Evolutionary conservation across 2,888 invertebrate species (phyloP).

Genomic region (Chrysodeixis includens): DNA sequence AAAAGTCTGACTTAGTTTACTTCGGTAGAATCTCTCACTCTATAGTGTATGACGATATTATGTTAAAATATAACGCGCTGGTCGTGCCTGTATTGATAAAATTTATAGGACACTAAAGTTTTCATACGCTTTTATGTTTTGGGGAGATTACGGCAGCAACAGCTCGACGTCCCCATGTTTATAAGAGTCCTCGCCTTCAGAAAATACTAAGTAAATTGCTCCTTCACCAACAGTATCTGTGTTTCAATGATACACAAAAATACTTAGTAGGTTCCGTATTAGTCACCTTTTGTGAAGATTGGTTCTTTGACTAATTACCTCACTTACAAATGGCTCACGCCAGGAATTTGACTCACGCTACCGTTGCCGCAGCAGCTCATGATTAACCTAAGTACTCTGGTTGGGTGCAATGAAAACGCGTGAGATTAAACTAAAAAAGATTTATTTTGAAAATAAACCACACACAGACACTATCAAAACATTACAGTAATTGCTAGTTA

Average conservation of each 20-base stretch:
- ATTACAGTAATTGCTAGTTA: no score
- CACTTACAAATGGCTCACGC: no score
- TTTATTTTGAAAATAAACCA: no score
- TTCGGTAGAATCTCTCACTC: conserved; percentile 3
- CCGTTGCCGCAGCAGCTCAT: no score
- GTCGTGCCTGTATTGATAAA: conserved; percentile 77
- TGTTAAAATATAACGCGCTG: conserved; percentile 66
- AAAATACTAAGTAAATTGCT: conserved; percentile 73
- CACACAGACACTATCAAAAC: no score
- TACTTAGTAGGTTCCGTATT: conserved; percentile 36
- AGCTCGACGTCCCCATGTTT: conserved; percentile 72
- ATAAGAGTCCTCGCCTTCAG: conserved; percentile 70
- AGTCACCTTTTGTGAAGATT: no score
- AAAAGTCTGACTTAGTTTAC: no score
- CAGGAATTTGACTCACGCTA: no score
- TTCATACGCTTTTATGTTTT: conserved; percentile 83
- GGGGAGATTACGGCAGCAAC: conserved; percentile 77
- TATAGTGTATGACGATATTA: conserved; percentile 57
- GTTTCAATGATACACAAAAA: conserved; percentile 65
- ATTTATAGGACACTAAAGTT: conserved; percentile 84
- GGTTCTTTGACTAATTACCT: no score
- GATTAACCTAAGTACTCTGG: no score
- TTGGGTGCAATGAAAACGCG: no score
- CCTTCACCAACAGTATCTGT: conserved; percentile 69
- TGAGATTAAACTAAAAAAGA: no score